Evolutionary conservation across 2,888 invertebrate species (phyloP).

Genomic region (Magallana nippona): DNA sequence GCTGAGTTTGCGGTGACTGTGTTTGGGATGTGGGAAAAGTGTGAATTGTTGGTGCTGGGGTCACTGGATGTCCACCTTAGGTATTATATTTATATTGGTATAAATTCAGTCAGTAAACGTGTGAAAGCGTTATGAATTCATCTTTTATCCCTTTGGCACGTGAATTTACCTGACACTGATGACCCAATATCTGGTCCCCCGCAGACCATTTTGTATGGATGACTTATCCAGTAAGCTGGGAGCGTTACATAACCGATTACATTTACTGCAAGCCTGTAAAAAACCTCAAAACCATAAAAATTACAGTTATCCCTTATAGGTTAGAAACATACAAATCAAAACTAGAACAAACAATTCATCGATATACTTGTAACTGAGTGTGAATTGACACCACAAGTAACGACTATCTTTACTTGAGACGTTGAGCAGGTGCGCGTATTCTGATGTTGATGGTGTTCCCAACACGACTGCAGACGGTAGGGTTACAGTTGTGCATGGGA

Average conservation of each 20-base stretch:
- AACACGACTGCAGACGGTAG: constrained; percentile 46
- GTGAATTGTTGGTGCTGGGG: neutral
- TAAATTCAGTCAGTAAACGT: neutral
- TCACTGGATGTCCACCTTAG: constrained; percentile 12
- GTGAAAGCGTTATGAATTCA: neutral
- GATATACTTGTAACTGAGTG: too few species aligned
- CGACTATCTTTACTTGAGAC: constrained; percentile 46
- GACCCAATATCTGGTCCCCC: constrained; percentile 46
- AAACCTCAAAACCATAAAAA: neutral
- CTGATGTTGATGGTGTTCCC: constrained; percentile 53
- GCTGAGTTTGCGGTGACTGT: neutral
- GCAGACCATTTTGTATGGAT: constrained; percentile 50
- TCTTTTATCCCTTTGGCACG: neutral
- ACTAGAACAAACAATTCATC: too few species aligned
- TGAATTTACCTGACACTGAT: neutral
- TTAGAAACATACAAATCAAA: too few species aligned
- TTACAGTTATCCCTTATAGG: neutral
- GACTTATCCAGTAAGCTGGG: constrained; percentile 50
- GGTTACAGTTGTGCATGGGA: constrained; percentile 58
- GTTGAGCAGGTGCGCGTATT: constrained; percentile 41
- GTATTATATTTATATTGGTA: neutral
- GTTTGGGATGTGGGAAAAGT: neutral
- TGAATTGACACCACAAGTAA: too few species aligned
- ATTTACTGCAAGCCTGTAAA: constrained; percentile 61
- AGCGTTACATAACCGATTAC: constrained; percentile 56